Percentiles rank a stretch among this genome's conserved stretches.
These are phyloP conservation scores for Ptychochromis oligacanthus DNA, from an alignment of 2,113 vertebrate species.

Conservation along the genomic window DNA sequence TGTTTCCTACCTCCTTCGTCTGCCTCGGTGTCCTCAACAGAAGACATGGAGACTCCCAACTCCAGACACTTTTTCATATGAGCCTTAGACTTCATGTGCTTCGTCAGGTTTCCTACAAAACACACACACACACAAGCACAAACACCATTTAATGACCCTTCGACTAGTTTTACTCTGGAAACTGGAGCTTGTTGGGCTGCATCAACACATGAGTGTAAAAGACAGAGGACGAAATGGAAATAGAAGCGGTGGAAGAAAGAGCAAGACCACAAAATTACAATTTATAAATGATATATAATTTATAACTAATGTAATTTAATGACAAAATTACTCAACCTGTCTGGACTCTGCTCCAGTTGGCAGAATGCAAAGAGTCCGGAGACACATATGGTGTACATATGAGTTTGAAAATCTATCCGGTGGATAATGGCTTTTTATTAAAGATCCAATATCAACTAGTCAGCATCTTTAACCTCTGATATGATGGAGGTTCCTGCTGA, in stretches of 20 bases:
- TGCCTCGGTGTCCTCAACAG: conserved; percentile 89
- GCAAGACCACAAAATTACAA: conserved; percentile 26
- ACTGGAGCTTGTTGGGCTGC: conserved; percentile 39
- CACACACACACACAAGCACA: conserved; percentile 34
- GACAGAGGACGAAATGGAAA: conserved; percentile 20
- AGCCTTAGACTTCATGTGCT: conserved; percentile 99
- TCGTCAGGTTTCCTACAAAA: conserved; percentile 93
- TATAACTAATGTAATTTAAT: conserved; percentile 33
- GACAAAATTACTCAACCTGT: conserved; percentile 4
- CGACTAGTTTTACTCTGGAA: conserved; percentile 24
- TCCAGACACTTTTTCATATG: conserved; percentile 99
- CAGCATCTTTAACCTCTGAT: conserved; percentile 18
- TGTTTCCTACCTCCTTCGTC: conserved; percentile 89
- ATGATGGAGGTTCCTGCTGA: conserved; percentile 28
- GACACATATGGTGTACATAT: not conserved
- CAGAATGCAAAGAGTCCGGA: not conserved
- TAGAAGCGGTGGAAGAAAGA: not conserved
- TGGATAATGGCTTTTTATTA: conserved; percentile 22
- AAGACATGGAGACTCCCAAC: conserved; percentile 95
- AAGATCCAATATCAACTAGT: conserved; percentile 20
- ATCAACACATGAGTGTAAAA: not conserved
- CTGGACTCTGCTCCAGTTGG: conserved; percentile 3
- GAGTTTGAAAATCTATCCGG: not conserved
- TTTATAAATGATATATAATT: conserved; percentile 49
- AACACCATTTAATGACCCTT: conserved; percentile 31